Evolutionary conservation across 2,113 vertebrate species (phyloP), one percentile per base, ranked within the genome.

Genomic region (Herpailurus yagouaroundi): DNA sequence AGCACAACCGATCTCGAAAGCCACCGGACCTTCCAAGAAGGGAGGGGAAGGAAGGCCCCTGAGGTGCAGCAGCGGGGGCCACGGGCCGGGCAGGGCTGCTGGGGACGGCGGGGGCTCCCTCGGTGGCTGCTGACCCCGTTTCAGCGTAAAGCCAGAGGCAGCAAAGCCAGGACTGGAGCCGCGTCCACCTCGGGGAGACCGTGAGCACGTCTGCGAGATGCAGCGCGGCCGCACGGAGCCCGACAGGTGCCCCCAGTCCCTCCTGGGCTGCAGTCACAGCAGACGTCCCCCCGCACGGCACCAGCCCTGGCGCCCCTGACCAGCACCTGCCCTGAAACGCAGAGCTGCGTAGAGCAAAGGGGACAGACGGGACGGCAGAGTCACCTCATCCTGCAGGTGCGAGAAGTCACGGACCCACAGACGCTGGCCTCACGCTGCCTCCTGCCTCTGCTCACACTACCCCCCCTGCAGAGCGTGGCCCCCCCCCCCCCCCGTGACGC

Each of bases 171-270:
- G 15, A 12, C 73, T 29, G 2, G 25, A 14, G 38, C 23, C 3
- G 23, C 3, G 7, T 45, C 73, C 4, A 13, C 38, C 41, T 29
- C 13, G 27, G 41, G 16, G 23, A 29, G 73, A 1, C 3, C 0
- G 8, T 3, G 4, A 29, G 25, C 27, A 29, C 12, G 0, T 0
- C 19, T 4, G 25, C 0, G 25, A 1, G 73, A 25, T 16, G 25
- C 41, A 9, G 73, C 5, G 6, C 12, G 1, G 38, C 36, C 21
- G 1, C 0, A 23, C 73, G 8, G 23, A 45, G 11, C 7, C 4
- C 7, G 38, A 69, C 25, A 69, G 13, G 2, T 1, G 38, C 73
- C 0, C 0, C 38, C 1, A 16, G 3, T 7, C 5, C 38, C 27
- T 29, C 63, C 11, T 1, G 69, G 21, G 21, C 4, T 5, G 9